A percentile compares a stretch with the other conserved stretches of the same genome.
phyloP scores from a whole-genome alignment of 2,113 vertebrate species.

The Hippocampus comes region DNA sequence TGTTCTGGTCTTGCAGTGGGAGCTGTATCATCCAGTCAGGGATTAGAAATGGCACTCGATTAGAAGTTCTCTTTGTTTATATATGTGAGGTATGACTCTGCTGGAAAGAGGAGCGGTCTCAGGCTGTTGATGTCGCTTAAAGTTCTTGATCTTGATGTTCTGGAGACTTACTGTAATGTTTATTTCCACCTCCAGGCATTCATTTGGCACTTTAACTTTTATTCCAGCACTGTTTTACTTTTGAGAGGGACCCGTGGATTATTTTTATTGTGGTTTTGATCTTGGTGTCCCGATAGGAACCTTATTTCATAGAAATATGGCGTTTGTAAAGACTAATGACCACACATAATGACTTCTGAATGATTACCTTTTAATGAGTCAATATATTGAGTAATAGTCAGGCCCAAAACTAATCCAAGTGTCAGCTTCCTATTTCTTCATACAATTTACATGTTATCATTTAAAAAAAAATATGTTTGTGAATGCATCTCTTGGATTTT shows the following conservation, averaged over 20 bases:
- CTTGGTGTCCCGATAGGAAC: constrained; percentile 6
- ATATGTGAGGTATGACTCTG: constrained; percentile 42
- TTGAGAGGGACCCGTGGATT: not conserved
- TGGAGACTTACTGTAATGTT: constrained; percentile 49
- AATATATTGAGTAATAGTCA: not conserved
- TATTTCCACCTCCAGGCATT: constrained; percentile 61
- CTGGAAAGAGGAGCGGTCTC: constrained; percentile 49
- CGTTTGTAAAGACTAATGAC: not conserved
- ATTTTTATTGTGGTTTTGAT: not conserved
- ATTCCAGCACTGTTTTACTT: not conserved
- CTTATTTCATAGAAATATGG: constrained; percentile 17
- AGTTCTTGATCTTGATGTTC: constrained; percentile 53
- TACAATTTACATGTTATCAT: not conserved
- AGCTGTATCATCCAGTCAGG: constrained; percentile 26
- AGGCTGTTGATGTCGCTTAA: constrained; percentile 63
- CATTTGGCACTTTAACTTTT: constrained; percentile 5
- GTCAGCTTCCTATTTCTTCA: not conserved
- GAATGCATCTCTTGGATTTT: not conserved
- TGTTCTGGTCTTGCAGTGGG: not conserved
- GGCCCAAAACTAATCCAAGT: not conserved
- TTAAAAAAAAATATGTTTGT: not conserved
- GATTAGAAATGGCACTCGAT: constrained; percentile 44
- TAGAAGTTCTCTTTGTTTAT: constrained; percentile 62
- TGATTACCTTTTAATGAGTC: not conserved
- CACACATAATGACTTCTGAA: not conserved